Evolutionary conservation across 2,888 invertebrate species (phyloP).

Genomic region (Hypomecis atomaria): DNA sequence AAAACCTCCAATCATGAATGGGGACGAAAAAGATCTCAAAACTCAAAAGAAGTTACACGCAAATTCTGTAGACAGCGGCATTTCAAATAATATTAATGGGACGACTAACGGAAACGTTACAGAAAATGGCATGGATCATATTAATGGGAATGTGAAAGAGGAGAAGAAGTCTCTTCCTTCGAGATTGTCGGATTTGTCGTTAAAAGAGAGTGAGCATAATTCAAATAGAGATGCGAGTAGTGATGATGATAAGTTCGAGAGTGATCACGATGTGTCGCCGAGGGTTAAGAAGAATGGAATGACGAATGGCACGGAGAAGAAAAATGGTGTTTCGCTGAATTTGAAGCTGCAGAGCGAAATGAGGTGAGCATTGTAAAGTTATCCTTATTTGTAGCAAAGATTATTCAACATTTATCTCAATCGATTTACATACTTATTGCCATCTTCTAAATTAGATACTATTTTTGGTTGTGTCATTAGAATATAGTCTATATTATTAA

Average conservation of each 20-base stretch:
- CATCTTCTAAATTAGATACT: no score
- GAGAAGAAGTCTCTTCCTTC: constrained; percentile 59
- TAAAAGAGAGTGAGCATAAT: constrained; percentile 67
- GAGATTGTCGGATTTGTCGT: constrained; percentile 69
- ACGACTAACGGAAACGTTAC: constrained; percentile 48
- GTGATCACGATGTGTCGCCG: constrained; percentile 68
- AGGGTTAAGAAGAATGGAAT: constrained; percentile 56
- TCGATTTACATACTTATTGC: no score
- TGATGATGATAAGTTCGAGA: constrained; percentile 74
- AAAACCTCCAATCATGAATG: constrained; percentile 55
- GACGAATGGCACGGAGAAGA: constrained; percentile 61
- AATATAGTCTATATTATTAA: no score
- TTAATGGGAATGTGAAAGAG: constrained; percentile 55
- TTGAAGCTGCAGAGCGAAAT: constrained; percentile 77
- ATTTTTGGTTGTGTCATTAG: no score
- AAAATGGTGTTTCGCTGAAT: constrained; percentile 74
- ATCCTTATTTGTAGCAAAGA: no score
- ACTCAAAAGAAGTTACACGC: constrained; percentile 67
- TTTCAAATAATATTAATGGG: constrained; percentile 69
- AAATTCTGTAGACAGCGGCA: constrained; percentile 77
- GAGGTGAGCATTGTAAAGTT: constrained; percentile 58
- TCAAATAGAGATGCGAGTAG: constrained; percentile 65
- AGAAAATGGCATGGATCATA: constrained; percentile 38
- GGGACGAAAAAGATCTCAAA: constrained; percentile 53
- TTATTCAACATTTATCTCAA: no score